Conservation (phyloP, 2,888 invertebrate genomes). For the Mythimna loreyi region DNA sequence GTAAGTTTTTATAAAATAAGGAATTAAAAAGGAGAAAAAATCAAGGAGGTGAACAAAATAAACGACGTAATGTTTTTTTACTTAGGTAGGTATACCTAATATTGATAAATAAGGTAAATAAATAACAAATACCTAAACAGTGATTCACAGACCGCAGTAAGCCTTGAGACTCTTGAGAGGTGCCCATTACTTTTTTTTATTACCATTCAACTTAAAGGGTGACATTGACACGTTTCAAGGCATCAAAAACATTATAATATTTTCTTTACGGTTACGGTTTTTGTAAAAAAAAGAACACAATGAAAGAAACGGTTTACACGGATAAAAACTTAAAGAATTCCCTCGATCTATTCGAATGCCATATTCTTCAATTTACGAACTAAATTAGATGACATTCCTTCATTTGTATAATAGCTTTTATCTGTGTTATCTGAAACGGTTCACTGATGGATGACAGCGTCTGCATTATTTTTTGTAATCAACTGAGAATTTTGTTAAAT, state of each 20-base stretch:
- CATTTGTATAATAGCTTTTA: background rate
- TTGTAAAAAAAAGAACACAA: slow-evolving; percentile 37
- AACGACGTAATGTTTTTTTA: background rate
- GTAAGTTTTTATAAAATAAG: no score
- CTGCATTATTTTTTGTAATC: background rate
- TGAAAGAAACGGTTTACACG: slow-evolving; percentile 29
- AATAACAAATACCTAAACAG: slow-evolving; percentile 35
- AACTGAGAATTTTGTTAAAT: background rate
- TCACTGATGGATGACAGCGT: background rate
- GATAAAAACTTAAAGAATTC: slow-evolving; percentile 25
- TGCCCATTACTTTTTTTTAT: slow-evolving; percentile 57
- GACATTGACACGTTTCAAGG: slow-evolving; percentile 44
- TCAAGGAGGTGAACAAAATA: slow-evolving; percentile 3
- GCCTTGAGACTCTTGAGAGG: slow-evolving; percentile 59
- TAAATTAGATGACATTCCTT: slow-evolving; percentile 24
- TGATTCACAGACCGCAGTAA: slow-evolving; percentile 51
- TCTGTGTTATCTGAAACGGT: background rate
- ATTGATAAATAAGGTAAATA: slow-evolving; percentile 38
- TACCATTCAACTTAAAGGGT: slow-evolving; percentile 52
- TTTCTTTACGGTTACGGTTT: slow-evolving; percentile 42
- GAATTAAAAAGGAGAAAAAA: no score
- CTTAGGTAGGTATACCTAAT: slow-evolving; percentile 7
- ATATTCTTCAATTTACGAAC: slow-evolving; percentile 27
- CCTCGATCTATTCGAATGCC: slow-evolving; percentile 7
- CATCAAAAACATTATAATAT: slow-evolving; percentile 24